Evolutionary conservation across 2,888 invertebrate genomes (phyloP), one percentile per base, ranked within the genome.

Genomic region (Drosophila anomalata): DNA sequence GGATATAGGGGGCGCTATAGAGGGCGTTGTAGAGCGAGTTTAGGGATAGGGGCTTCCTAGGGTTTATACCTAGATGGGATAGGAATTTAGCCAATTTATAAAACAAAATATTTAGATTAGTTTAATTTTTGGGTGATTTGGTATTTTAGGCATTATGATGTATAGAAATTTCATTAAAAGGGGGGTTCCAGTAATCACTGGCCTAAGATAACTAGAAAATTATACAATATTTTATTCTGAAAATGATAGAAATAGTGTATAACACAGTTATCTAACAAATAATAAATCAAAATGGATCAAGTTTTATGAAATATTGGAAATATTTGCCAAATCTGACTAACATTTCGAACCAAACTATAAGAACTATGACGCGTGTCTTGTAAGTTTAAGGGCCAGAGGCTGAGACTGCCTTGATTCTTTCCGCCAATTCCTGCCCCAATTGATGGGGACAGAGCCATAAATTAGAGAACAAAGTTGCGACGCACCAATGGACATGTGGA

Each of bases 371-470:
- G 22, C 22, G 22, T 24, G 22, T 24, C 22, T 24, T 24, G 22
- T 4, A 4, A 24, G 22, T 24, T 24, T 4, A 22, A 22, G 22
- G 4, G 22, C 22, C 22, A n/a, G n/a, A n/a, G n/a, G n/a, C n/a
- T n/a, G n/a, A n/a, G 22, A 22, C 4, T 22, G 17, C 4, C 22
- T 22, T 42, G 9, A 20, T 12, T 46, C 14, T 39, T 11, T 9
- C 20, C 12, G 4, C 50, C 58, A 65, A 57, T n/a, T 61, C 14
- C 17, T 26, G 41, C 24, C 61, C 20, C 61, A 50, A 61, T 61
- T 66, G 65, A 65, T 73, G 84, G 81, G n/a, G 79, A 75, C 87
- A 87, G 51, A 78, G 82, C 77, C 87, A 87, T 82, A 82, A 82
- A 87, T 87, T 84, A 84, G 77, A 78, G 67, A 41, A 60, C 69